Conservation (phyloP, 2,113 vertebrate species). For the Muscicapa adusta region DNA sequence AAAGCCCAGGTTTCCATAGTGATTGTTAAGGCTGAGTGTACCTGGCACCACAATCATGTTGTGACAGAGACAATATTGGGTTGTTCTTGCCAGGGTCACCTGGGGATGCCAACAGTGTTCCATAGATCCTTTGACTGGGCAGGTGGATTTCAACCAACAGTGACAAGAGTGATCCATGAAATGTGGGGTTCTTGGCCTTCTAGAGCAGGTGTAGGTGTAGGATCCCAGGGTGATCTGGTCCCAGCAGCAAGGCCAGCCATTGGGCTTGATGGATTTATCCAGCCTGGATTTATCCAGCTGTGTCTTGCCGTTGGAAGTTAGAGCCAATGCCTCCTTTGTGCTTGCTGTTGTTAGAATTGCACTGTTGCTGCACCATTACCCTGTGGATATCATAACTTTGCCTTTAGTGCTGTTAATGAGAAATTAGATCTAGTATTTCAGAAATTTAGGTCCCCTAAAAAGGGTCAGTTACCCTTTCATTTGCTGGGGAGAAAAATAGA, state of each 20-base stretch:
- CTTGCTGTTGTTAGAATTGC: background rate
- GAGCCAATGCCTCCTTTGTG: background rate
- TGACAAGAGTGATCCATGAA: background rate
- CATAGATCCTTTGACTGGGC: background rate
- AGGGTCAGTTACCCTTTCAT: background rate
- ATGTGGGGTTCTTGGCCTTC: background rate
- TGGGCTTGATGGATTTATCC: background rate
- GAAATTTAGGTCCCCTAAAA: background rate
- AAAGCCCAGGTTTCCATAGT: background rate
- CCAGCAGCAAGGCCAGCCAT: background rate
- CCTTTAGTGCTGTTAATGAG: background rate
- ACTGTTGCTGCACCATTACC: background rate
- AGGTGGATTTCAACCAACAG: background rate
- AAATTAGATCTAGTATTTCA: background rate
- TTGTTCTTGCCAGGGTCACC: background rate
- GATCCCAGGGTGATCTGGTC: background rate
- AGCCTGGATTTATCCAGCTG: background rate
- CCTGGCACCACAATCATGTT: background rate
- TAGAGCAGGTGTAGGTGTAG: background rate
- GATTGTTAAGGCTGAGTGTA: background rate
- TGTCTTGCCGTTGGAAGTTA: background rate
- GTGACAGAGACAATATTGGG: background rate
- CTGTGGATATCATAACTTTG: background rate
- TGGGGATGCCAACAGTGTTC: background rate
- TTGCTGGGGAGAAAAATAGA: background rate